Evolutionary conservation across 2,797 vertebrate species (phyloP).

Genomic region (Rhinogobio ventralis): DNA sequence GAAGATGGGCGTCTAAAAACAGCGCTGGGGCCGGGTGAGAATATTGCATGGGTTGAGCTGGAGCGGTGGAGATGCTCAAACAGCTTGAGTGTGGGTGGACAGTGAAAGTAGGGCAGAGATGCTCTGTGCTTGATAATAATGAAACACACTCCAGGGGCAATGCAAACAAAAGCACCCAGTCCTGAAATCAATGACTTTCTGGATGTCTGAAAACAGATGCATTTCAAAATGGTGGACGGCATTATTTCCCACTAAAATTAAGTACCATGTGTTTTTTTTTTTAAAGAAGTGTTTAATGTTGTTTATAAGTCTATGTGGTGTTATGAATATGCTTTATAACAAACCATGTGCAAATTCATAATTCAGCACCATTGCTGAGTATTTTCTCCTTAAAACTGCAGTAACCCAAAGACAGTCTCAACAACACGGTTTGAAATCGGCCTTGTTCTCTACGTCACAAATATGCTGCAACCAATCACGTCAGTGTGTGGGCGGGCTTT

Average conservation of each 20-base stretch:
- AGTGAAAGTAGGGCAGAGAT: constrained; percentile 70
- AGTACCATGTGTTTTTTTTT: neutral
- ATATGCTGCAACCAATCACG: too few species aligned
- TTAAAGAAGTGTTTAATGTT: too few species aligned
- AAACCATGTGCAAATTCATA: too few species aligned
- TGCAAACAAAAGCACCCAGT: constrained; percentile 25
- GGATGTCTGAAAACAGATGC: constrained; percentile 7
- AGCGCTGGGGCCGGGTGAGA: constrained; percentile 30
- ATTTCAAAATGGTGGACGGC: neutral
- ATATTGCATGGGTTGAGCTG: constrained; percentile 29
- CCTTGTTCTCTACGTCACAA: too few species aligned
- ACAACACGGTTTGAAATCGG: too few species aligned
- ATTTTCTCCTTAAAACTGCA: too few species aligned
- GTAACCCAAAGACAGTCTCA: too few species aligned
- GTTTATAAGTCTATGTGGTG: too few species aligned
- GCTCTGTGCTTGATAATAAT: constrained; percentile 53
- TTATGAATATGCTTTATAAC: too few species aligned
- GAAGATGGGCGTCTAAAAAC: constrained; percentile 21
- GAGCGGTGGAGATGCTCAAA: constrained; percentile 59
- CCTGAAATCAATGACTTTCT: constrained; percentile 7
- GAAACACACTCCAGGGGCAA: constrained; percentile 23
- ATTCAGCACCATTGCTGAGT: too few species aligned
- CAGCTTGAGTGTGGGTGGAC: constrained; percentile 77
- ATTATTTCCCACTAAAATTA: neutral
- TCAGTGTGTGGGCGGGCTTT: too few species aligned